phyloP scores from a whole-genome alignment of 2,113 vertebrate species.

The Arizona elegans region DNA sequence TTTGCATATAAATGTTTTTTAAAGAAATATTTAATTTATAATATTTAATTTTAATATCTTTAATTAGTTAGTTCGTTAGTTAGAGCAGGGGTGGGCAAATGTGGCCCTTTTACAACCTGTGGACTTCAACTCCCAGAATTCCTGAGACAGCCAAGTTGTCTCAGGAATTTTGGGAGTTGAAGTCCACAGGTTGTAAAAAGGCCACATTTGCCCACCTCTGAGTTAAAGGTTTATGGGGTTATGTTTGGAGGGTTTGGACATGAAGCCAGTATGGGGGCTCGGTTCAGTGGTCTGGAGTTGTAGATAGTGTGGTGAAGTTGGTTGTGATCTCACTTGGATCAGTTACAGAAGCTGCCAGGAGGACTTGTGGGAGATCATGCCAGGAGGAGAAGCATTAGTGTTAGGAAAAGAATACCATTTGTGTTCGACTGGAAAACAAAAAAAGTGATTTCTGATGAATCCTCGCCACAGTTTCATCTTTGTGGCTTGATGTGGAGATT shows the following conservation, averaged over 20 bases:
- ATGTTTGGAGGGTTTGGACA: neutral
- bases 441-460: neutral
- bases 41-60: neutral
- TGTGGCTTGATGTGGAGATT: neutral
- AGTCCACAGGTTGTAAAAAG: too few relatives aligned
- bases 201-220: too few relatives aligned
- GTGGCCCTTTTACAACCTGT: too few relatives aligned
- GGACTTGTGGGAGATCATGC: too few relatives aligned
- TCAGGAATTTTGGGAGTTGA: too few relatives aligned
- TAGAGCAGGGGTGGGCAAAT: too few relatives aligned
- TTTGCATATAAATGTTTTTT: neutral
- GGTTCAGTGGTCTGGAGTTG: neutral
- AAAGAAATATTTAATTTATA: constrained; percentile 5
- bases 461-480: neutral
- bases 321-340: neutral
- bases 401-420: neutral
- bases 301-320: neutral
- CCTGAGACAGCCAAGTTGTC: too few relatives aligned
- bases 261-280: neutral
- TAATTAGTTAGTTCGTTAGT: neutral
- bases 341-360: neutral
- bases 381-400: neutral
- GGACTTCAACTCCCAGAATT: too few relatives aligned
- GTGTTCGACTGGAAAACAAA: neutral
- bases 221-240: neutral